Evolutionary conservation across 2,888 invertebrate genomes (phyloP).

Genomic region (Helicoverpa assulta): DNA sequence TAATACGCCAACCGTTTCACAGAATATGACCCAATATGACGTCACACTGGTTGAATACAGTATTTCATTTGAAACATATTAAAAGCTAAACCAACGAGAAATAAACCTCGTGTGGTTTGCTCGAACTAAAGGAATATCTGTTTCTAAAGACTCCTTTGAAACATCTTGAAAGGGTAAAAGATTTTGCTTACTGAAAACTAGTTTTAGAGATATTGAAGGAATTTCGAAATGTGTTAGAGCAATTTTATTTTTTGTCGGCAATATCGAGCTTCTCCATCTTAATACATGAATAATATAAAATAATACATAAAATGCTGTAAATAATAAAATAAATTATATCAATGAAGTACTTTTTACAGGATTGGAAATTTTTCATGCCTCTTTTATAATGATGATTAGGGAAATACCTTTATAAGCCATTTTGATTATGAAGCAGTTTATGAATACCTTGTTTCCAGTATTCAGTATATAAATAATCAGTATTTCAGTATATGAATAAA

Average conservation of each 20-base stretch:
- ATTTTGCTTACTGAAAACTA: background rate
- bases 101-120: background rate
- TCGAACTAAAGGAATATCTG: background rate
- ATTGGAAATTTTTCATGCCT: too few species aligned
- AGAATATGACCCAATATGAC: constrained; percentile 5
- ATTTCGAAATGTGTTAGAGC: background rate
- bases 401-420: too few species aligned
- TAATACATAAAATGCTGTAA: background rate
- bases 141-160: background rate
- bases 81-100: background rate
- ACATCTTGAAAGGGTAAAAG: background rate
- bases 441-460: too few species aligned
- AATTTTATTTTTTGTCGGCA: background rate
- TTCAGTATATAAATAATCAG: too few species aligned
- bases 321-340: background rate
- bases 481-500: too few species aligned
- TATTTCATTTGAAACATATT: background rate
- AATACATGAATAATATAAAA: background rate
- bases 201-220: background rate
- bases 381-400: too few species aligned
- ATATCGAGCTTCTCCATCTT: constrained; percentile 20
- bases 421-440: too few species aligned
- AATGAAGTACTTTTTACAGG: background rate
- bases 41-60: background rate
- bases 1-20: constrained; percentile 13